Evolutionary conservation across 2,113 vertebrate species (phyloP).

Genomic region (Macaca mulatta): DNA sequence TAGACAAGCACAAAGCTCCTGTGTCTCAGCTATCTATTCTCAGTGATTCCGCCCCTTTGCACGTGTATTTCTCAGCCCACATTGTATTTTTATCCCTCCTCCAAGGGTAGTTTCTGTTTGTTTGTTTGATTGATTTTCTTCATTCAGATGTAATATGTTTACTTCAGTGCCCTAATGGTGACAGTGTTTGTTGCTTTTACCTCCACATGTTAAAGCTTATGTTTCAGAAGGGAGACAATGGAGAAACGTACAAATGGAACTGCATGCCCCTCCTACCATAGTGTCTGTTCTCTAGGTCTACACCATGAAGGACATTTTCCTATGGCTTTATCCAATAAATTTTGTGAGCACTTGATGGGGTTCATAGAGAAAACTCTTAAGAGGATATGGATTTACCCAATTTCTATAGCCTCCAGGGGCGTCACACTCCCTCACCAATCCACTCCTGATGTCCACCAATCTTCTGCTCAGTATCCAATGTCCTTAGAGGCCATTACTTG

Average conservation of each 20-base stretch:
- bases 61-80: not conserved
- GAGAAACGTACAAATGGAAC: not conserved
- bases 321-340: not conserved
- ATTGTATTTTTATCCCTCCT: not conserved
- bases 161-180: not conserved
- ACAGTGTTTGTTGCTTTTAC: not conserved
- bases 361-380: not conserved
- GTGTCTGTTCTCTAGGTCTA: not conserved
- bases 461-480: not conserved
- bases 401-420: not conserved
- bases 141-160: not conserved
- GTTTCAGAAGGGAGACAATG: not conserved
- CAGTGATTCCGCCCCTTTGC: not conserved
- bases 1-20: not conserved
- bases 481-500: not conserved
- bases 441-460: not conserved
- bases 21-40: not conserved
- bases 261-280: rapidly evolving
- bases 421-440: rapidly evolving
- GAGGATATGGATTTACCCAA: not conserved
- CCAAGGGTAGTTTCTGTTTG: not conserved
- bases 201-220: not conserved
- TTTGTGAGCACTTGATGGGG: not conserved
- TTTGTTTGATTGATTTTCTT: not conserved
- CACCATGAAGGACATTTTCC: not conserved